These are phyloP conservation scores for Stylophora pistillata DNA, from an alignment of 64 coral and sea anemone species.

Conservation along the genomic window DNA sequence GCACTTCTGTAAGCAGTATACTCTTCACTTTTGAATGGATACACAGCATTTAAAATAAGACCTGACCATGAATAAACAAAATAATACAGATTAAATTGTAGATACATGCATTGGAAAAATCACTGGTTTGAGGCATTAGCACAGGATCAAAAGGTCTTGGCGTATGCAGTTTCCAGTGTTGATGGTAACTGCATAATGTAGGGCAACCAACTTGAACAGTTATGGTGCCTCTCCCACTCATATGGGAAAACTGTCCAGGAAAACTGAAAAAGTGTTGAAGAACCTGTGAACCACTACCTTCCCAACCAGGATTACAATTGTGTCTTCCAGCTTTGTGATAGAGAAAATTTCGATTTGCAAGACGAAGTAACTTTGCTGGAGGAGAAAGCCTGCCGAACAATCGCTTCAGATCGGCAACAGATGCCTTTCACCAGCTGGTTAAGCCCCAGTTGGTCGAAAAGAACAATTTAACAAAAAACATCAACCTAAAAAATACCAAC, in stretches of 20 bases:
- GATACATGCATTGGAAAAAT: neutral
- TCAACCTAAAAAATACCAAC: slow-evolving; percentile 22
- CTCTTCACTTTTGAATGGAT: slow-evolving; percentile 73
- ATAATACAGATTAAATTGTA: neutral
- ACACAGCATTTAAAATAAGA: slow-evolving; percentile 73
- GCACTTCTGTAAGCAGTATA: slow-evolving; percentile 84
- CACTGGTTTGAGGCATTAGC: neutral
- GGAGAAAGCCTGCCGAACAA: neutral
- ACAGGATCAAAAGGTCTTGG: too few relatives aligned
- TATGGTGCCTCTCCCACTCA: too few relatives aligned
- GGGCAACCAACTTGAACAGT: too few relatives aligned
- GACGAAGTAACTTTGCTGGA: neutral
- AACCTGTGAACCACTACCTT: too few relatives aligned
- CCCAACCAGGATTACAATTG: too few relatives aligned
- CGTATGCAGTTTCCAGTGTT: too few relatives aligned
- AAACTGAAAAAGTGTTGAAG: too few relatives aligned
- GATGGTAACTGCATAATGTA: too few relatives aligned
- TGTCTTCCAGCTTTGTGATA: too few relatives aligned
- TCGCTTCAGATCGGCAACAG: slow-evolving; percentile 15
- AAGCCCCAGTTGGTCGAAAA: too few relatives aligned
- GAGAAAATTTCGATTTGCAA: neutral
- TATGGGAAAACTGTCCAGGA: too few relatives aligned
- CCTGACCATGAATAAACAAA: slow-evolving; percentile 20
- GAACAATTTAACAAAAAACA: too few relatives aligned
- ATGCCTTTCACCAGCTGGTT: neutral